Base-by-base conservation (phyloP, 2,797 vertebrate species). In the Lophius americanus region DNA sequence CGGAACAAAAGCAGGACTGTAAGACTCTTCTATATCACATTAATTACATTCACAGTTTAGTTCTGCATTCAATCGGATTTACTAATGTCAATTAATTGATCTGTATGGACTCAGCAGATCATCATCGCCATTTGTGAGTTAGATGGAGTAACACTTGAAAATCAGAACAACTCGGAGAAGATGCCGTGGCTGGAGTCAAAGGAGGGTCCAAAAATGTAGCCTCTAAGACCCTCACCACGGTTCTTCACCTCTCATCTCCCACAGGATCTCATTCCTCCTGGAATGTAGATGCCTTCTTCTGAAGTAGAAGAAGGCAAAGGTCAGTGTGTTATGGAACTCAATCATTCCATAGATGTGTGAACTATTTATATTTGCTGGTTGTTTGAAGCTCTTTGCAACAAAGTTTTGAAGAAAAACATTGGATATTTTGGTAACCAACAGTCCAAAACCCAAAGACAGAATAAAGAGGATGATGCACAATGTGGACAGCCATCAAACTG, bases 91-190 rank as follows among this genome's bases (percentile, higher is more conserved):
- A 5, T 51, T 10, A 32, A 48, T 3, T 1, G 2, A 41, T 50
- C 9, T 2, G 78, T 92, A 58, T 93, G 91, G 92, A 68, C 88
- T 39, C 91, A 93, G 65, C 89, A 92, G 66, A 87, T 91, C 51
- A 73, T 92, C 13, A 82, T 78, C 9, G 79, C 79, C 52, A 81
- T 93, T 64, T 83, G 60, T 51, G 82, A 88, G 52, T 11, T 75
- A 1, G 49, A 60, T 0, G 51, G 48, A 0, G 64, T 62, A n/a
- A 39, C 62, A 6, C 14, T 32, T 1, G 8, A 68, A 7, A 73
- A 78, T 62, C 1, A 50, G 33, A 87, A 65, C 58, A 92, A 88
- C 73, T 1, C 50, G 3, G 64, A 72, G 60, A 79, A 72, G 37
- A 92, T 93, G 91, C 90, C 88, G 0, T 92, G 89, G 91, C 69